These are phyloP conservation scores for Drosophila lowei DNA, from an alignment of 1,140 invertebrate genomes.

Conservation along the genomic window DNA sequence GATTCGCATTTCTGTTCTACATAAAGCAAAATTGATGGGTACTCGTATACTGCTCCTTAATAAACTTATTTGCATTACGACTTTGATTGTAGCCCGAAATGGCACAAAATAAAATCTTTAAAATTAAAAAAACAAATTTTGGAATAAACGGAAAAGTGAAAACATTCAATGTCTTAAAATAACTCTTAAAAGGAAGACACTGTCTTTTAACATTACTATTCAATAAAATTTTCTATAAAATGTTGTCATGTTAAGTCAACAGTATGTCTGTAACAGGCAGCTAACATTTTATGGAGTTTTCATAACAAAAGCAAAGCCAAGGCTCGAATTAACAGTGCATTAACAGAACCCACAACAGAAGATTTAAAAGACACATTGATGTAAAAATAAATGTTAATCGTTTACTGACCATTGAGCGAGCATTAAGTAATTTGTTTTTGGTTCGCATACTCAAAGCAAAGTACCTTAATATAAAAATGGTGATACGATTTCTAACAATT, in stretches of 20 bases:
- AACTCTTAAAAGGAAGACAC: too few relatives aligned
- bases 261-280: neutral
- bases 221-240: constrained; percentile 4
- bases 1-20: constrained; percentile 12
- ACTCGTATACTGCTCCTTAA: constrained; percentile 5
- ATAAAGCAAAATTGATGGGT: constrained; percentile 24
- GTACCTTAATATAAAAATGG: too few relatives aligned
- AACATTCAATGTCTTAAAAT: too few relatives aligned
- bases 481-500: too few relatives aligned
- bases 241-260: neutral
- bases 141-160: too few relatives aligned
- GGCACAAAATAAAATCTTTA: too few relatives aligned
- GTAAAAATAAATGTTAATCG: too few relatives aligned
- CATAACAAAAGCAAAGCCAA: neutral
- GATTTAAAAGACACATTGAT: too few relatives aligned
- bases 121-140: too few relatives aligned
- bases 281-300: constrained; percentile 44
- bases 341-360: constrained; percentile 8
- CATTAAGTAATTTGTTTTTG: neutral
- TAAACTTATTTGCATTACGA: too few relatives aligned
- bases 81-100: too few relatives aligned
- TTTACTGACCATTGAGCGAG: too few relatives aligned
- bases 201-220: neutral
- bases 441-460: neutral
- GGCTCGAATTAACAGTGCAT: neutral